Percentiles rank a stretch among this genome's conserved stretches.
Conservation (phyloP, 2,797 vertebrate species). For the Corythornis leucogaster region DNA sequence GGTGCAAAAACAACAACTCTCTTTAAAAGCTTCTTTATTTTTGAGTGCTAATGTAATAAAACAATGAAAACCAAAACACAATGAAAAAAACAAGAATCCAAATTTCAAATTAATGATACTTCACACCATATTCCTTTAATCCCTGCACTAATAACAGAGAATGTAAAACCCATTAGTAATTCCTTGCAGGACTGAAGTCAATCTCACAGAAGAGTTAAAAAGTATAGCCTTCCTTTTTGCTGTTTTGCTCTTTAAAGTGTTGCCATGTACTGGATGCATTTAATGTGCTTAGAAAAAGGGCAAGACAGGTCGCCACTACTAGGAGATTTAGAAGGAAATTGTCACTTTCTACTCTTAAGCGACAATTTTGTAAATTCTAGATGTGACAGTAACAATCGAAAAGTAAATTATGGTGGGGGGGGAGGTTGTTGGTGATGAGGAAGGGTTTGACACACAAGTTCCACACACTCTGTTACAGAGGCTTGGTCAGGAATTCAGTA, state of each 20-base stretch:
- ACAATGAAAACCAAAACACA: neutral
- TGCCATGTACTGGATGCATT: neutral
- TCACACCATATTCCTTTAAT: neutral
- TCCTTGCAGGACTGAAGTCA: neutral
- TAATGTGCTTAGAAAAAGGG: neutral
- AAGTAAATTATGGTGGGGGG: neutral
- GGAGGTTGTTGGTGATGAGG: neutral
- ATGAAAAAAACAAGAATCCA: neutral
- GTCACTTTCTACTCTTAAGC: slow-evolving; percentile 15
- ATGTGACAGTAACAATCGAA: slow-evolving; percentile 31
- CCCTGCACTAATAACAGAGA: neutral
- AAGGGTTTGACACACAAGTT: neutral
- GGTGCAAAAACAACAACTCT: neutral
- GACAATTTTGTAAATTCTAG: slow-evolving; percentile 43
- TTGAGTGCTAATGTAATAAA: neutral
- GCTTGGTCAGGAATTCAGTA: neutral
- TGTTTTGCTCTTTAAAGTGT: neutral
- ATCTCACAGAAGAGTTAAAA: neutral
- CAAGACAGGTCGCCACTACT: neutral
- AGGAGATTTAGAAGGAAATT: slow-evolving; percentile 40
- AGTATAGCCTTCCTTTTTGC: neutral
- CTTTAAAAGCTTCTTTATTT: neutral
- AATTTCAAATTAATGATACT: neutral
- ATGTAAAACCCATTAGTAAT: neutral
- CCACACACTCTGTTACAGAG: neutral